phyloP scores from a whole-genome alignment of 2,113 vertebrate species.

The Nettapus auritus region DNA sequence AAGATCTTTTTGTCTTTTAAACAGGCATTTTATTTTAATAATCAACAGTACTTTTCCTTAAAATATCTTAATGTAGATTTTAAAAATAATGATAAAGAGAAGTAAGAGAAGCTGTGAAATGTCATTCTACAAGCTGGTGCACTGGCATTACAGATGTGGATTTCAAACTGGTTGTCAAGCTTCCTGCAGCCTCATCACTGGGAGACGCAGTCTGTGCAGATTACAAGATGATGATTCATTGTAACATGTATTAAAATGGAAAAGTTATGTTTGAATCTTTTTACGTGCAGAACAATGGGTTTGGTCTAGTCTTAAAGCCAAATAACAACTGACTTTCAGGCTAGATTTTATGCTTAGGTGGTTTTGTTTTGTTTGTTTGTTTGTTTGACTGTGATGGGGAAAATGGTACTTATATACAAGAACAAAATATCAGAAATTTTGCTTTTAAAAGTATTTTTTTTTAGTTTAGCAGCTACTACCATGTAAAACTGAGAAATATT shows the following conservation, averaged over 20 bases:
- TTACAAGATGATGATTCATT: not conserved
- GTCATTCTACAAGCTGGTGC: too few relatives aligned
- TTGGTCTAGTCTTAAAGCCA: not conserved
- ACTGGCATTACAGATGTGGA: not conserved
- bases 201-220: not conserved
- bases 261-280: not conserved
- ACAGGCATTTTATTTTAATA: not conserved
- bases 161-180: rapidly evolving
- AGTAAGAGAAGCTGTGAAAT: not conserved
- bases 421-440: not conserved
- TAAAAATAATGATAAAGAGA: not conserved
- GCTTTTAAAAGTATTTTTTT: not conserved
- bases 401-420: not conserved
- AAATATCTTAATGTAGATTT: not conserved
- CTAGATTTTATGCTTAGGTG: not conserved
- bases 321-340: not conserved
- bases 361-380: not conserved
- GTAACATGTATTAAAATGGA: rapidly evolving
- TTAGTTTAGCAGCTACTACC: not conserved
- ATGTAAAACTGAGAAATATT: not conserved
- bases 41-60: not conserved
- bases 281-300: not conserved
- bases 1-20: not conserved
- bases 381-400: not conserved
- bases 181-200: not conserved